Evolutionary conservation across 2,113 vertebrate genomes (phyloP).

Genomic region (Turdus rufiventris): DNA sequence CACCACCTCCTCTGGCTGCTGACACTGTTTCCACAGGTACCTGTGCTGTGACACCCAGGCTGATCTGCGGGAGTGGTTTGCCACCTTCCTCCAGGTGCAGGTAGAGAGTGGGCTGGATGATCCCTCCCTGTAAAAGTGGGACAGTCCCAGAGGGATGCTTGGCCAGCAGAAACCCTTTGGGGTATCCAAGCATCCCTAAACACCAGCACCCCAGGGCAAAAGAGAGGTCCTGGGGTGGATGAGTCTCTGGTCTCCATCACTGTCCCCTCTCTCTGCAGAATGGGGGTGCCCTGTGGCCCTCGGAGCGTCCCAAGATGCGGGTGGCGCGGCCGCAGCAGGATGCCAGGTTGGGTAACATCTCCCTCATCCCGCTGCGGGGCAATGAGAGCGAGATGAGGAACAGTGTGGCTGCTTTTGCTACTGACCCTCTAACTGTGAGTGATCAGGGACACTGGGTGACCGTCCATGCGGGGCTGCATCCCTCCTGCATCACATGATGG

Average conservation of each 20-base stretch:
- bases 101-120: conserved; percentile 45
- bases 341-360: conserved; percentile 84
- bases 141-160: neutral
- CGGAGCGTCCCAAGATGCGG: conserved; percentile 68
- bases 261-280: conserved; percentile 53
- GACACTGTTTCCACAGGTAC: conserved; percentile 75
- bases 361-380: conserved; percentile 91
- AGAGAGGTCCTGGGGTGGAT: neutral
- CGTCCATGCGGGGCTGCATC: neutral
- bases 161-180: neutral
- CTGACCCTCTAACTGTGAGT: conserved; percentile 90
- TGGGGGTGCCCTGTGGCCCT: conserved; percentile 84
- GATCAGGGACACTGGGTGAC: neutral
- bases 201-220: neutral
- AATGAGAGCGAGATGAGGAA: conserved; percentile 93
- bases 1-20: neutral
- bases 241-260: fast-evolving
- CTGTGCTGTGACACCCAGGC: conserved; percentile 87
- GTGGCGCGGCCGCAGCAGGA: conserved; percentile 71
- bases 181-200: neutral
- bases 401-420: conserved; percentile 88
- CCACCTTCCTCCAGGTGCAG: conserved; percentile 88
- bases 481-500: neutral
- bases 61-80: conserved; percentile 90
- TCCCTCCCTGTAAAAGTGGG: neutral